A percentile compares a stretch with the other conserved stretches of the same genome.
Evolutionary conservation across 2,797 vertebrate species (phyloP).

Genomic region (Micropoecilia bifurca): DNA sequence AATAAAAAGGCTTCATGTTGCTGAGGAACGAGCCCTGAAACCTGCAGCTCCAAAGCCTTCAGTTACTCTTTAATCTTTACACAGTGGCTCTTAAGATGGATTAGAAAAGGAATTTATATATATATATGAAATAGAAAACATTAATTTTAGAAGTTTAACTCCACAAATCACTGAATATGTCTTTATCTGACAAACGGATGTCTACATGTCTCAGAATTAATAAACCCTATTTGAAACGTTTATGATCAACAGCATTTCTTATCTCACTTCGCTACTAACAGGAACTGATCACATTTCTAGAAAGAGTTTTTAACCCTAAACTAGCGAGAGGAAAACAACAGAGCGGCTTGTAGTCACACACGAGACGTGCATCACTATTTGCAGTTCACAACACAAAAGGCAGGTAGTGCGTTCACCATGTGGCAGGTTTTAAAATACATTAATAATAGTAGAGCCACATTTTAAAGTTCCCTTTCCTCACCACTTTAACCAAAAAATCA

Average conservation of each 20-base stretch:
- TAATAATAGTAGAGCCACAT: neutral
- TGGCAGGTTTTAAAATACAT: neutral
- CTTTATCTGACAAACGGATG: neutral
- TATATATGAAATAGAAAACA: neutral
- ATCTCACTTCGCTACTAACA: neutral
- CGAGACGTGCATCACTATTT: neutral
- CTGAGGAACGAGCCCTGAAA: neutral
- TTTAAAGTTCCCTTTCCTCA: neutral
- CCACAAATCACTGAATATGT: neutral
- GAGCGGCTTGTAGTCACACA: neutral
- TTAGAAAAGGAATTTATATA: neutral
- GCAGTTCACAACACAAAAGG: neutral
- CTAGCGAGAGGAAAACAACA: neutral
- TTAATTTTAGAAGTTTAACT: neutral
- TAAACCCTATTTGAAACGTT: neutral
- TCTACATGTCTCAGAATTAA: neutral
- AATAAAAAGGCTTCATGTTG: neutral
- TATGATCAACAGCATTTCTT: neutral
- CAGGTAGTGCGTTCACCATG: neutral
- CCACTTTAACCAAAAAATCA: neutral
- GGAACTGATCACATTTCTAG: neutral
- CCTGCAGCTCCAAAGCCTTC: neutral
- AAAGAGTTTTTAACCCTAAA: neutral
- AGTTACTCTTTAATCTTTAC: neutral
- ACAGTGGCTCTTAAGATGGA: neutral